Percentiles rank a stretch among this genome's conserved stretches.
Conservation (phyloP, 2,797 vertebrate genomes). For the Ammospiza maritima region DNA sequence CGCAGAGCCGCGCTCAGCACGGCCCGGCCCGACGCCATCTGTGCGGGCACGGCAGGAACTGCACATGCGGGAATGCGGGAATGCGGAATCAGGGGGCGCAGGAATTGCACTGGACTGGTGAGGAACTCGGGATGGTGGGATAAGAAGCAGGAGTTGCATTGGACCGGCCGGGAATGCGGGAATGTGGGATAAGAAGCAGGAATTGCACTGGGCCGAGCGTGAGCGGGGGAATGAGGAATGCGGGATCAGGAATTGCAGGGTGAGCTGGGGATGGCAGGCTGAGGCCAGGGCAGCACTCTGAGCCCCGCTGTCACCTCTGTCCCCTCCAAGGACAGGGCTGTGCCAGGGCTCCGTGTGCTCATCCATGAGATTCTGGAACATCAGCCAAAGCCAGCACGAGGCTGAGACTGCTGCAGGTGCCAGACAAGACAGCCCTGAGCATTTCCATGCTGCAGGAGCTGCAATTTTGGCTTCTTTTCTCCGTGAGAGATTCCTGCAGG, state of each 20-base stretch:
- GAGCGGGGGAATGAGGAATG: no score
- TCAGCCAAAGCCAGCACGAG: not conserved
- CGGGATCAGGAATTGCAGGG: not conserved
- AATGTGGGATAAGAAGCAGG: not conserved
- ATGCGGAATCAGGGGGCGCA: not conserved
- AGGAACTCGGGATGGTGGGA: no score
- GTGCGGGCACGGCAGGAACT: not conserved
- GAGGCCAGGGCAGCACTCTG: not conserved
- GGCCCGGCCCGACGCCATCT: not conserved
- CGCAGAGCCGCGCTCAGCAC: fast-evolving
- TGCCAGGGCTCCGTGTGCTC: not conserved
- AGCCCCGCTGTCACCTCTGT: not conserved
- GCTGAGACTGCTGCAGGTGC: not conserved
- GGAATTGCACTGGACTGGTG: not conserved
- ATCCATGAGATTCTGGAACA: not conserved
- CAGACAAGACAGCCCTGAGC: not conserved
- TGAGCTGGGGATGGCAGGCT: not conserved
- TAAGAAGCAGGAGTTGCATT: not conserved
- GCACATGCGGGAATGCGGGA: not conserved
- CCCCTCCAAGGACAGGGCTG: not conserved
- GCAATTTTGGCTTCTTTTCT: not conserved
- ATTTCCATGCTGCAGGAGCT: not conserved
- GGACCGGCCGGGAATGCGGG: fast-evolving
- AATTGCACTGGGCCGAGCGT: fast-evolving
- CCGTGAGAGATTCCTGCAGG: not conserved